These are phyloP conservation scores for Stigmatopora nigra DNA, from an alignment of 2,113 vertebrate genomes.

Conservation along the genomic window DNA sequence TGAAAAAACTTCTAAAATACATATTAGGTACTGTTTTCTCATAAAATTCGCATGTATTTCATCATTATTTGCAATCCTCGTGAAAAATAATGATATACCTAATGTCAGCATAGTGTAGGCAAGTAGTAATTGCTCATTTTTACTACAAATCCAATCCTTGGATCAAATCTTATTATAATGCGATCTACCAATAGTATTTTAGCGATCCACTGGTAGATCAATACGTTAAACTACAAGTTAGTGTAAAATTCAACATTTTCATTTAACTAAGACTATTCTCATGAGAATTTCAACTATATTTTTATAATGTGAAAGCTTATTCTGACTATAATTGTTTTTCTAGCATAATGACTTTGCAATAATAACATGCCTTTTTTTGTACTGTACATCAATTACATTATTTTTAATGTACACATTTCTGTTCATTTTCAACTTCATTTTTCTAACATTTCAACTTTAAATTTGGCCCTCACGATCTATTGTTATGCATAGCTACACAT, in stretches of 20 bases:
- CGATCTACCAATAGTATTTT: no score
- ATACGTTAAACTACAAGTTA: background rate
- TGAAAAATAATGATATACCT: no score
- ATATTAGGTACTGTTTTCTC: background rate
- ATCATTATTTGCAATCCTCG: background rate
- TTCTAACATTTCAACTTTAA: background rate
- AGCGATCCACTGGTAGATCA: no score
- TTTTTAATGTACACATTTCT: background rate
- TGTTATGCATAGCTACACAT: constrained; percentile 2
- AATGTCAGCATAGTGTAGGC: no score
- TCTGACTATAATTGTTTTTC: background rate
- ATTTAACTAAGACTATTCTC: background rate
- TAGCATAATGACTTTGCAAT: background rate
- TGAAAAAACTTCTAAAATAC: no score
- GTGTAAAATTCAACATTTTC: background rate
- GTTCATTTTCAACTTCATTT: background rate
- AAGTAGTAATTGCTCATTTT: no score
- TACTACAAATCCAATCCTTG: no score
- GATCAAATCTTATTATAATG: no score
- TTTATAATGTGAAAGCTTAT: background rate
- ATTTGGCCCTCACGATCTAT: background rate
- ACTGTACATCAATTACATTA: no score
- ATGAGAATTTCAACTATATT: background rate
- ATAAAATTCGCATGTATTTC: background rate
- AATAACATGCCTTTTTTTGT: background rate